Evolutionary conservation across 2,113 vertebrate species (phyloP).

Genomic region (Ceyx margarethae): DNA sequence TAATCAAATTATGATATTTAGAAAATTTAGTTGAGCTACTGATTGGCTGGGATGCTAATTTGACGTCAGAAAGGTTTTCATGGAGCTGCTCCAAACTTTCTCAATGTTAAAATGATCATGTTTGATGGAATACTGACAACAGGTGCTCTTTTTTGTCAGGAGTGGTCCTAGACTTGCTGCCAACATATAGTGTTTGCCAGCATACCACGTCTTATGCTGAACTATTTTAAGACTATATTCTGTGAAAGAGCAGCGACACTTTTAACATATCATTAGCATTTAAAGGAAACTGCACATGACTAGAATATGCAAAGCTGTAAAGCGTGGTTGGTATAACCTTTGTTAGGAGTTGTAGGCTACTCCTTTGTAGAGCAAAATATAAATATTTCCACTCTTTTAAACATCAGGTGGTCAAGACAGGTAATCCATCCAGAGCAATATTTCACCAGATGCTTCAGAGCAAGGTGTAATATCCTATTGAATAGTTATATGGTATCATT

Average conservation of each 20-base stretch:
- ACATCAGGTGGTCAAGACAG: not conserved
- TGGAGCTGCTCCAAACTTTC: slow-evolving; percentile 1
- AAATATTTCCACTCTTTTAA: not conserved
- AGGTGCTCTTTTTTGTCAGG: slow-evolving; percentile 40
- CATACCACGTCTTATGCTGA: slow-evolving; percentile 3
- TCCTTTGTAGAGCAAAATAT: not conserved
- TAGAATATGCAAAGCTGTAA: not conserved
- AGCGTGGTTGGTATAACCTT: not conserved
- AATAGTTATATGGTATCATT: not conserved
- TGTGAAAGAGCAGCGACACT: slow-evolving; percentile 1
- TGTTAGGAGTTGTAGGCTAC: not conserved
- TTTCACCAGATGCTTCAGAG: not conserved
- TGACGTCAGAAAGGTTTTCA: not conserved
- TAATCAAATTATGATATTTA: not conserved
- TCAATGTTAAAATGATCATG: not conserved
- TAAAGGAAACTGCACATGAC: not conserved
- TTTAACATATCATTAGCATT: not conserved
- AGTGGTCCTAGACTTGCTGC: slow-evolving; percentile 19
- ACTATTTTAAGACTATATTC: slow-evolving; percentile 49
- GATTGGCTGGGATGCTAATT: not conserved
- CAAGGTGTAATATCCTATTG: not conserved
- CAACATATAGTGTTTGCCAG: slow-evolving; percentile 2
- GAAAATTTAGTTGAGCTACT: not conserved
- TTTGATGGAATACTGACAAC: slow-evolving; percentile 42
- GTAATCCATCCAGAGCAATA: not conserved